Conservation (phyloP, 2,888 invertebrate genomes). For the Phytoseiulus persimilis region DNA sequence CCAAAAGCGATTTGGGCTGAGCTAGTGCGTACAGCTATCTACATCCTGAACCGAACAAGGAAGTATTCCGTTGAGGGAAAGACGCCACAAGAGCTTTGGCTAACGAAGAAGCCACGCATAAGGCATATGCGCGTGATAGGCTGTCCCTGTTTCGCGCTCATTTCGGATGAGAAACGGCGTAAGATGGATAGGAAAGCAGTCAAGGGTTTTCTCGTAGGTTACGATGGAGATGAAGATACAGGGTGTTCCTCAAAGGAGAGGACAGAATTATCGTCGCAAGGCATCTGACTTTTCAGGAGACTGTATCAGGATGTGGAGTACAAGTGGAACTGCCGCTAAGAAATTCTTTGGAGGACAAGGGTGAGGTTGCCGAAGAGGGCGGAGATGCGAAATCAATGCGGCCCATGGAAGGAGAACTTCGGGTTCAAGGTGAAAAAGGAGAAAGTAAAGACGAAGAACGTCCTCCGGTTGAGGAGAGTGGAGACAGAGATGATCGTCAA, state of each 20-base stretch:
- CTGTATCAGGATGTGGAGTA: constrained; percentile 22
- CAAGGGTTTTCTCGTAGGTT: constrained; percentile 40
- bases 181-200: constrained; percentile 41
- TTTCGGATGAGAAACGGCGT: constrained; percentile 39
- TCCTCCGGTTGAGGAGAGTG: too few relatives aligned
- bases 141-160: constrained; percentile 40
- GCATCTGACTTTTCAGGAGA: constrained; percentile 40
- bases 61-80: constrained; percentile 26
- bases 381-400: too few relatives aligned
- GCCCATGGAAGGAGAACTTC: too few relatives aligned
- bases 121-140: constrained; percentile 41
- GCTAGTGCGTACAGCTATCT: constrained; percentile 40
- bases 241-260: constrained; percentile 23
- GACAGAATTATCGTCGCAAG: constrained; percentile 33
- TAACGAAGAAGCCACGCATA: constrained; percentile 38
- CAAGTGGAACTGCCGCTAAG: constrained; percentile 20
- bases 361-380: too few relatives aligned
- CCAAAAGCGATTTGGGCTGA: not conserved
- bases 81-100: constrained; percentile 42
- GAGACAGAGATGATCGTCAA: too few relatives aligned
- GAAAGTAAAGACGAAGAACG: too few relatives aligned
- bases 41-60: constrained; percentile 43
- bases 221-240: constrained; percentile 41
- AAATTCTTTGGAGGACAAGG: not conserved
- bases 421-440: too few relatives aligned